Evolutionary conservation across 2,888 invertebrate species (phyloP).

Genomic region (Tipula confusa): DNA sequence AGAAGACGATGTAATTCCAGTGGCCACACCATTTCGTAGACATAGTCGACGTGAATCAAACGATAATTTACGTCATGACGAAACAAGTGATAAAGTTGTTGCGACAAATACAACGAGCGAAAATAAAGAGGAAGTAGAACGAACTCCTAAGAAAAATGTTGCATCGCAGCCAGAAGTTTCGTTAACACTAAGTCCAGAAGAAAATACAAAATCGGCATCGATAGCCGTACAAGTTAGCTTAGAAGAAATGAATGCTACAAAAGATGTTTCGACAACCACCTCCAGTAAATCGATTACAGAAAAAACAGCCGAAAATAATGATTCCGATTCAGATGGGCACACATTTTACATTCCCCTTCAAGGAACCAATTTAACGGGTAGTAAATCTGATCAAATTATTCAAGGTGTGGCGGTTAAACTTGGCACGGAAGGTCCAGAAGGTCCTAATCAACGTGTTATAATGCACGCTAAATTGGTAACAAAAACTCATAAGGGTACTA

Average conservation of each 20-base stretch:
- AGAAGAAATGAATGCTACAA: slow-evolving; percentile 44
- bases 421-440: slow-evolving; percentile 59
- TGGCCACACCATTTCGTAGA: slow-evolving; percentile 57
- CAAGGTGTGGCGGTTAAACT: slow-evolving; percentile 63
- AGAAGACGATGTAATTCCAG: slow-evolving; percentile 55
- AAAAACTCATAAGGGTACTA: slow-evolving; percentile 53
- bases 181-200: slow-evolving; percentile 48
- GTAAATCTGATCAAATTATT: slow-evolving; percentile 49
- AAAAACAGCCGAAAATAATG: slow-evolving; percentile 41
- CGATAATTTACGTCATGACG: slow-evolving; percentile 37
- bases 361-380: slow-evolving; percentile 46
- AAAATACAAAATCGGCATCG: slow-evolving; percentile 51
- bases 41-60: slow-evolving; percentile 51
- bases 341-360: slow-evolving; percentile 63
- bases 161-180: slow-evolving; percentile 42
- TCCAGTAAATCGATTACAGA: slow-evolving; percentile 31
- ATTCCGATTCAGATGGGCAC: slow-evolving; percentile 56
- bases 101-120: slow-evolving; percentile 34
- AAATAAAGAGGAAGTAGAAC: slow-evolving; percentile 38
- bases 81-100: slow-evolving; percentile 40
- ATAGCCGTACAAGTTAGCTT: slow-evolving; percentile 56
- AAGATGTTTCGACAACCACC: slow-evolving; percentile 35
- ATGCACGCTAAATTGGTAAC: slow-evolving; percentile 63
- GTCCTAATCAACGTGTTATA: slow-evolving; percentile 58
- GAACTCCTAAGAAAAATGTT: slow-evolving; percentile 33